A percentile compares a stretch with the other conserved stretches of the same genome.
Evolutionary conservation across 2,888 invertebrate genomes (phyloP).

Genomic region (Pheosia tremula): DNA sequence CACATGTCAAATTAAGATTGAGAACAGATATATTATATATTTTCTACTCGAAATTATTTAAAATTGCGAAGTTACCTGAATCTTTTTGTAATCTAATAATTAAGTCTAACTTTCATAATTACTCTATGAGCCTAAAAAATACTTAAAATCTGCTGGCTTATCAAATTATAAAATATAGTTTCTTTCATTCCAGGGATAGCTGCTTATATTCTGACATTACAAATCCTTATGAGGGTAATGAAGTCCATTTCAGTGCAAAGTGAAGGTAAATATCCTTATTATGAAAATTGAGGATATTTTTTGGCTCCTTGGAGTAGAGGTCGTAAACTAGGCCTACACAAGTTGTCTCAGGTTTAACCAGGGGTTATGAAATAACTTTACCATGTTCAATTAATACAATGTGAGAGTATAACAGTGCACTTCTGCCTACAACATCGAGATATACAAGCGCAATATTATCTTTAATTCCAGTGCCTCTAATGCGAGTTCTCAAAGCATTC

Average conservation of each 20-base stretch:
- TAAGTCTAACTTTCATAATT: background rate
- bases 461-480: slow-evolving; percentile 51
- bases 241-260: slow-evolving; percentile 33
- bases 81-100: background rate
- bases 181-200: slow-evolving; percentile 63
- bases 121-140: background rate
- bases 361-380: too few relatives aligned
- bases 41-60: too few relatives aligned
- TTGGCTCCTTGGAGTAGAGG: too few relatives aligned
- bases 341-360: too few relatives aligned
- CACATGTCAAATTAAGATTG: background rate
- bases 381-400: too few relatives aligned
- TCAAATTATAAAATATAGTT: background rate
- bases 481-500: slow-evolving; percentile 81
- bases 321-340: too few relatives aligned
- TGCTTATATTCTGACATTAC: slow-evolving; percentile 56
- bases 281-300: too few relatives aligned
- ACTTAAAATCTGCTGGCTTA: background rate
- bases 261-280: slow-evolving; percentile 44
- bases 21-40: too few relatives aligned
- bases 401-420: too few relatives aligned
- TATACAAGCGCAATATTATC: too few relatives aligned
- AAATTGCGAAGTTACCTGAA: too few relatives aligned
- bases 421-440: too few relatives aligned
- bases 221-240: slow-evolving; percentile 52